These are phyloP conservation scores for Agrotis puta DNA, from an alignment of 2,888 invertebrate species.

Conservation along the genomic window DNA sequence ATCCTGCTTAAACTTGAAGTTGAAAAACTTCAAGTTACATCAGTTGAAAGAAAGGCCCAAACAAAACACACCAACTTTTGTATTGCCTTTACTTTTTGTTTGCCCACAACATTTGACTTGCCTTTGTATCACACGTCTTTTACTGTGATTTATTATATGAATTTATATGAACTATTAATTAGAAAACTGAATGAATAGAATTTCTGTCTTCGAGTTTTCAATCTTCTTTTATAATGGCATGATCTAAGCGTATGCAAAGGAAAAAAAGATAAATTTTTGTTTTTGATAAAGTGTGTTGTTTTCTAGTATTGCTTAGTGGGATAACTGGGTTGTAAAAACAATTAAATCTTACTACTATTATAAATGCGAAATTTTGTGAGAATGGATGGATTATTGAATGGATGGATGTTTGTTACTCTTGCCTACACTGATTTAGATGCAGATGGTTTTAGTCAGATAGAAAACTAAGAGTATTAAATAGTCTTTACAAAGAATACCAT, in stretches of 20 bases:
- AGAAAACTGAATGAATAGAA: constrained; percentile 63
- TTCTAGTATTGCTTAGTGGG: neutral
- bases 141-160: constrained; percentile 72
- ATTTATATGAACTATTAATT: constrained; percentile 76
- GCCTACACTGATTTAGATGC: too few relatives aligned
- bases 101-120: constrained; percentile 68
- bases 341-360: too few relatives aligned
- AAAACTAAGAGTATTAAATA: too few relatives aligned
- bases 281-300: neutral
- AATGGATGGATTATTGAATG: too few relatives aligned
- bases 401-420: too few relatives aligned
- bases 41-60: constrained; percentile 57
- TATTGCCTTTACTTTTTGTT: constrained; percentile 72
- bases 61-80: constrained; percentile 71
- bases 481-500: too few relatives aligned
- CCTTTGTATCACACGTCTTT: constrained; percentile 70
- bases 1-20: too few relatives aligned
- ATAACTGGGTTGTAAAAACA: neutral
- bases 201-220: constrained; percentile 51
- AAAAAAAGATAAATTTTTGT: neutral
- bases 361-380: too few relatives aligned
- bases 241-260: neutral
- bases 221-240: constrained; percentile 49
- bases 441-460: too few relatives aligned
- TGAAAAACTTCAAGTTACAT: constrained; percentile 53